phyloP scores from a whole-genome alignment of 2,888 invertebrate species.

The Athetis lepigone region DNA sequence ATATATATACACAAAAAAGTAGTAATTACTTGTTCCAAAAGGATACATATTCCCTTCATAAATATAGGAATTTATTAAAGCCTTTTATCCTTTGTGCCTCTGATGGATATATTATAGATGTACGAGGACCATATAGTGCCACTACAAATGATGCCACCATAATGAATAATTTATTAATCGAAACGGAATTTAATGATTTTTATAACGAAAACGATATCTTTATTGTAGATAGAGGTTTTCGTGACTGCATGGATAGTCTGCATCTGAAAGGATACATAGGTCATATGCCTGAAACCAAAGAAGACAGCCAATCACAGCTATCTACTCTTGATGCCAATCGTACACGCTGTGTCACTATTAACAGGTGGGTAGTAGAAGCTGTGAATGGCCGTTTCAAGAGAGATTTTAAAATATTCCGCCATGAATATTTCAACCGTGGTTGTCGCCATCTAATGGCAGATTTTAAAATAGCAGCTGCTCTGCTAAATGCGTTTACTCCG shows the following conservation, averaged over 20 bases:
- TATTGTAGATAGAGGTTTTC: conserved; percentile 11
- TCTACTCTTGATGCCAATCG: conserved; percentile 20
- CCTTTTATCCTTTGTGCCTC: conserved; percentile 23
- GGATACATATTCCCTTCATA: too few species aligned
- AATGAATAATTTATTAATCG: conserved; percentile 31
- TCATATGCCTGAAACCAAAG: conserved; percentile 36
- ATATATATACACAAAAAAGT: conserved; percentile 27
- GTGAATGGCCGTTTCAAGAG: conserved; percentile 44
- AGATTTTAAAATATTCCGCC: conserved; percentile 44
- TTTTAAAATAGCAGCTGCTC: conserved; percentile 52
- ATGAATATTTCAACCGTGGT: conserved; percentile 41
- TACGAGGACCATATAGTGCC: conserved; percentile 33
- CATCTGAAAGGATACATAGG: conserved; percentile 33
- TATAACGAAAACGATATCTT: conserved; percentile 19
- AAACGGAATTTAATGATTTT: conserved; percentile 22
- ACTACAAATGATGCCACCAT: conserved; percentile 39
- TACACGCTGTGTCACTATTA: conserved; percentile 13
- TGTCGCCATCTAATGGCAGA: conserved; percentile 40
- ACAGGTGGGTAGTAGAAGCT: conserved; percentile 32
- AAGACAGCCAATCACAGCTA: conserved; percentile 22
- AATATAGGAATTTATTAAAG: conserved; percentile 22
- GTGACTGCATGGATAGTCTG: conserved; percentile 36
- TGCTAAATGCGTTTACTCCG: conserved; percentile 39
- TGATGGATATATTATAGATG: conserved; percentile 40
- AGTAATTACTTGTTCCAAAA: conserved; percentile 22